Evolutionary conservation across 2,797 vertebrate genomes (phyloP), one percentile per base, ranked within the genome.

Genomic region (Urosaurus nigricauda): DNA sequence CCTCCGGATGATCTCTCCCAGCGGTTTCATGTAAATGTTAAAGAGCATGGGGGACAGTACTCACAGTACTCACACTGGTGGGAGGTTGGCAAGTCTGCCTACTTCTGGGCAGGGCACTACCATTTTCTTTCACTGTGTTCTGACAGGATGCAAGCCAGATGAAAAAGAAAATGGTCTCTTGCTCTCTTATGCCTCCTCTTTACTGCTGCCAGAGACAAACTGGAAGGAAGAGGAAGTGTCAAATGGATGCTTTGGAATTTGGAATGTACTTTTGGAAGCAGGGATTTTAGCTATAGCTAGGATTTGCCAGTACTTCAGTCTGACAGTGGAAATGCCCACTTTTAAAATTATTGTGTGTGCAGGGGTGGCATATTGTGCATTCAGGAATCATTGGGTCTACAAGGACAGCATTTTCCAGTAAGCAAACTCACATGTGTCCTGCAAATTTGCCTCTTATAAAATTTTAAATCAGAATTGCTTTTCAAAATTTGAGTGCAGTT

Each of bases 381-480:
- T 12, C 40, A 77, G 17, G 12, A 43, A 47, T 75, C 6, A 71
- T n/a, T 71, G 40, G 24, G 37, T 37, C 21, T 47, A 40, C 74
- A 77, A 24, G 21, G 19, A 43, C n/a, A 21, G 43, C 32, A 71
- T 68, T 53, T 94, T 40, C 75, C 65, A 87, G 90, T 89, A 84
- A 65, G 90, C 2, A 85, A 92, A 92, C 94, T 79, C 85, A 84
- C 68, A 60, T 81, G 91, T 80, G 94, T 95, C 94, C 94, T 93
- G 94, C 47, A 35, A 40, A 71, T 94, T 91, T 93, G 90, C 90
- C 92, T 91, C 47, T 90, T 84, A 51, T 60, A 78, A 58, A 86
- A 92, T 89, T 93, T 88, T 77, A 86, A 75, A 93, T 92, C 88
- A 92, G 92, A 94, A 95, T 90, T 92, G 82, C 81, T 89, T 91